phyloP scores from a whole-genome alignment of 2,888 invertebrate species.

The Epirrhoe tristata region DNA sequence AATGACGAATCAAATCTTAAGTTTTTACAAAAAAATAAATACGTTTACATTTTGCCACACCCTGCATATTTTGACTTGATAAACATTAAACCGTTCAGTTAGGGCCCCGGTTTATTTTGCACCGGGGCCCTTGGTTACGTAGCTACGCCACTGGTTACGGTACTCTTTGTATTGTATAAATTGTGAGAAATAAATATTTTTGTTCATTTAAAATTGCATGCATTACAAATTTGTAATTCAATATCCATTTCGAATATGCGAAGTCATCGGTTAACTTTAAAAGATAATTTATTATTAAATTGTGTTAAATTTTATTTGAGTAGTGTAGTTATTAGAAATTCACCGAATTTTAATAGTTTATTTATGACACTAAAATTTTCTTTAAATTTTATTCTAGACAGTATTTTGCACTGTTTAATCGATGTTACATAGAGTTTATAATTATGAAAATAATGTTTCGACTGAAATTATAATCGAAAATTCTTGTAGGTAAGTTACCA shows the following conservation, averaged over 20 bases:
- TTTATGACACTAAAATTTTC: slow-evolving; percentile 21
- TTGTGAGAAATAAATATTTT: neutral
- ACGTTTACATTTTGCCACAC: too few species aligned
- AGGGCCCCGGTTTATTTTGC: too few species aligned
- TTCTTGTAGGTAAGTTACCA: slow-evolving; percentile 55
- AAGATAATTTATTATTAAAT: slow-evolving; percentile 25
- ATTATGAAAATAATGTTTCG: slow-evolving; percentile 33
- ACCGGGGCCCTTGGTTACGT: too few species aligned
- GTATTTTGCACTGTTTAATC: slow-evolving; percentile 29
- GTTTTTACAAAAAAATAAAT: too few species aligned
- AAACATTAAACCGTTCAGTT: too few species aligned
- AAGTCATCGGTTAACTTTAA: slow-evolving; percentile 17
- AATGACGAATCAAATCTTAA: too few species aligned
- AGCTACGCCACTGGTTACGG: too few species aligned
- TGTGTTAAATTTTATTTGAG: slow-evolving; percentile 20
- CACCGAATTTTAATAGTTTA: slow-evolving; percentile 24
- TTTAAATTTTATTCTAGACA: slow-evolving; percentile 18
- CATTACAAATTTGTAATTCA: slow-evolving; percentile 1
- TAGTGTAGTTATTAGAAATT: slow-evolving; percentile 12
- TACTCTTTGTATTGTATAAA: neutral
- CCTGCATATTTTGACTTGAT: too few species aligned
- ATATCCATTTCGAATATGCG: slow-evolving; percentile 15
- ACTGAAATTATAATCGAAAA: slow-evolving; percentile 46
- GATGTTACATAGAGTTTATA: slow-evolving; percentile 26
- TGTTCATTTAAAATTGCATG: neutral